These are phyloP conservation scores for Cepaea nemoralis DNA, from an alignment of 1,140 invertebrate species.

Conservation along the genomic window DNA sequence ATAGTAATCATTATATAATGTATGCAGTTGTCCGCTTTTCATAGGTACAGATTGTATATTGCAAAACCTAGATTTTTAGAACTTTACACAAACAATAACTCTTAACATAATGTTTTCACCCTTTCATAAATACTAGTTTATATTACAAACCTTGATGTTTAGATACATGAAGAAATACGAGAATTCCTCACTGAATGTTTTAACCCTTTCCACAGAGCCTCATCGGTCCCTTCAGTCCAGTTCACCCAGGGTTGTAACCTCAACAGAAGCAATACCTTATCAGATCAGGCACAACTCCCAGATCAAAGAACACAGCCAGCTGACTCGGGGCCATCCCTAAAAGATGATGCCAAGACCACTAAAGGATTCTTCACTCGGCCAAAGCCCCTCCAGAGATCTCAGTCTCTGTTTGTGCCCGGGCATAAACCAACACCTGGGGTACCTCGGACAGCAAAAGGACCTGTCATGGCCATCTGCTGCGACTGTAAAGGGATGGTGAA, in stretches of 20 bases:
- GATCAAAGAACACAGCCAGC: background rate
- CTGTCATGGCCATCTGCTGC: conserved; percentile 89
- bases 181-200: too few species aligned
- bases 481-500: conserved; percentile 94
- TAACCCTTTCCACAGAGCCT: background rate
- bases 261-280: background rate
- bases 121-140: too few species aligned
- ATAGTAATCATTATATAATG: too few species aligned
- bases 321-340: conserved; percentile 33
- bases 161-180: too few species aligned
- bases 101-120: too few species aligned
- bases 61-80: too few species aligned
- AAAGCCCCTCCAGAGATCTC: conserved; percentile 69
- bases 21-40: too few species aligned
- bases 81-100: too few species aligned
- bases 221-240: conserved; percentile 51
- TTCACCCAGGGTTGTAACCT: conserved; percentile 47
- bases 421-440: conserved; percentile 54
- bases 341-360: background rate
- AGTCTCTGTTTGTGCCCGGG: conserved; percentile 47
- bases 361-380: conserved; percentile 54
- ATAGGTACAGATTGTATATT: too few species aligned
- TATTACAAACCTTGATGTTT: too few species aligned
- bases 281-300: conserved; percentile 26
- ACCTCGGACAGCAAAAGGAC: conserved; percentile 79